Conservation (phyloP, 2,113 vertebrate species). For the Xenus cinereus region DNA sequence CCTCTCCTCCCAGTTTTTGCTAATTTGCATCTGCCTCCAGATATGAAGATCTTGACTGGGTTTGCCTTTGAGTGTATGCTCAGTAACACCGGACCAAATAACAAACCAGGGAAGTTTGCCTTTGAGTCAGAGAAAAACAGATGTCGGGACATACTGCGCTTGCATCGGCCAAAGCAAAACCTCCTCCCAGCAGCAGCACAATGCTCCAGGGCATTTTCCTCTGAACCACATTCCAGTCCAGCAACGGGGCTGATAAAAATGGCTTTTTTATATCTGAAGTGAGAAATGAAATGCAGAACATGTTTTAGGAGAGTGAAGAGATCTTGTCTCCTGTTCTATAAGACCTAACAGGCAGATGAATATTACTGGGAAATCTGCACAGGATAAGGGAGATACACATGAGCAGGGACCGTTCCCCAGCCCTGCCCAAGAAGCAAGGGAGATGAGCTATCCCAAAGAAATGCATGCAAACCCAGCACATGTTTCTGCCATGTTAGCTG, state of each 20-base stretch:
- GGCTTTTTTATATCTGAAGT: conserved; percentile 69
- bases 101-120: not conserved
- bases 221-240: conserved; percentile 89
- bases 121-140: conserved; percentile 2
- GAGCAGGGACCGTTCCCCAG: not conserved
- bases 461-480: not conserved
- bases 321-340: not conserved
- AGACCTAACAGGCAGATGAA: not conserved
- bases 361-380: not conserved
- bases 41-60: not conserved
- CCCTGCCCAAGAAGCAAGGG: not conserved
- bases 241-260: conserved; percentile 75
- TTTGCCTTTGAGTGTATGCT: conserved; percentile 39
- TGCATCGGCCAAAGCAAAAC: conserved; percentile 93
- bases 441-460: not conserved
- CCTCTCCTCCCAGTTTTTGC: not conserved
- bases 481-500: not conserved
- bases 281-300: conserved; percentile 27
- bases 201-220: conserved; percentile 93
- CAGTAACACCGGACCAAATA: conserved; percentile 30
- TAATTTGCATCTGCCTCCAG: not conserved
- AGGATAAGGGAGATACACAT: not conserved
- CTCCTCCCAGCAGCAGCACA: conserved; percentile 94
- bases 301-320: not conserved
- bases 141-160: conserved; percentile 83